phyloP scores from a whole-genome alignment of 2,888 invertebrate species.

The Dicyrtomina minuta region DNA sequence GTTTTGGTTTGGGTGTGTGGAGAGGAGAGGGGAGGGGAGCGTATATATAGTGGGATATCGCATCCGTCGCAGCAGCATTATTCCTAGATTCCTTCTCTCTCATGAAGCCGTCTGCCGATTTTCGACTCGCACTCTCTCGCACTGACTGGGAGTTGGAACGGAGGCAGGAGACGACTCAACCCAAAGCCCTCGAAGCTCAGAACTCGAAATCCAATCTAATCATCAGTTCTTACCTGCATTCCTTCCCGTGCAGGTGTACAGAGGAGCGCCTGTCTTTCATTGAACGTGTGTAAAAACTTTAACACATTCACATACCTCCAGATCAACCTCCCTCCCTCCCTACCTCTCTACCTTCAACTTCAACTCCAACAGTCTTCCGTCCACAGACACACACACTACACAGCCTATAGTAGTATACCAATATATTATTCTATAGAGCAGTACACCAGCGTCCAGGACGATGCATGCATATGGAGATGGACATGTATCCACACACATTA shows the following conservation, averaged over 20 bases:
- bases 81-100: too few relatives aligned
- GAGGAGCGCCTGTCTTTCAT: slow-evolving; percentile 20
- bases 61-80: too few relatives aligned
- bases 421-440: too few relatives aligned
- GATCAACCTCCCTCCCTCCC: slow-evolving; percentile 10
- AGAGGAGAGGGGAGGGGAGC: too few relatives aligned
- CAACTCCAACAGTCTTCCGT: too few relatives aligned
- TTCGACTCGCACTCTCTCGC: too few relatives aligned
- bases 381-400: background rate
- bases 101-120: too few relatives aligned
- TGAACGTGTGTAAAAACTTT: slow-evolving; percentile 20
- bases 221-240: slow-evolving; percentile 36
- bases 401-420: background rate
- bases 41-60: too few relatives aligned
- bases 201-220: slow-evolving; percentile 25
- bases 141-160: too few relatives aligned
- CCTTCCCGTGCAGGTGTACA: slow-evolving; percentile 30
- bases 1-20: too few relatives aligned
- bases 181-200: slow-evolving; percentile 16
- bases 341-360: too few relatives aligned
- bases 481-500: background rate
- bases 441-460: background rate
- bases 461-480: background rate
- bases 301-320: slow-evolving; percentile 21
- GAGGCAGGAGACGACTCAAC: too few relatives aligned